Base-by-base conservation (phyloP, 64 coral and sea anemone species). In the Cladopsammia gracilis region DNA sequence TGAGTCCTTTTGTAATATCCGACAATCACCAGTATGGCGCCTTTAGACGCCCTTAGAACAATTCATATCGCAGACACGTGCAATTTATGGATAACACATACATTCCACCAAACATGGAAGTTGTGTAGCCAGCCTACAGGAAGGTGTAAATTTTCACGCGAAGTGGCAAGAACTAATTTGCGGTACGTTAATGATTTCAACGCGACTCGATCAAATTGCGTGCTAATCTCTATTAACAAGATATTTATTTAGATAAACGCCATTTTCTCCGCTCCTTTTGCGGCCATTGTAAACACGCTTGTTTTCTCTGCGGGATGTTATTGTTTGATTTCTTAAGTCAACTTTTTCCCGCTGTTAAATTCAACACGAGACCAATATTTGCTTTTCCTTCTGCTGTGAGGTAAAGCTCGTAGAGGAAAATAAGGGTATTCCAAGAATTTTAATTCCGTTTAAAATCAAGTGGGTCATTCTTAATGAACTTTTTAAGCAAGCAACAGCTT, bases 271-370 rank as follows among this genome's bases (percentile, higher is more conserved):
- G 80, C 80, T 84, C 60, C 44, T 84, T 66, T 10, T 68, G 62
- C 61, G 50, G 80, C 2, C 62, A 84, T 84, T 84, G 80, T 84
- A 84, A 84, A 84, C 80, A 84, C 7, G 44, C 80, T 84, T 68
- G 80, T 84, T 84, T 84, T 84, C 80, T 20, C 80, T 48, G 80
- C 80, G 80, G 80, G 80, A 84, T 67, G 62, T 84, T 68, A 67
- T 67, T 84, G 60, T 65, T 84, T 66, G 72, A 4, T 18, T 43
- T 50, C 72, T 75, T 75, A 7, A 75, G 18, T 10, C 10, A 50
- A 84, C 43, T 67, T 67, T 84, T 84, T 84, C 20, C 80, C 42
- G 43, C 60, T 67, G 60, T 65, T 84, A 67, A 46, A 19, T 67
- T 84, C 16, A 47, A 45, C 80, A 84, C 43, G 45, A 62, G 61